These are phyloP conservation scores for Phalacrocorax brasilianus DNA, from an alignment of 2,113 vertebrate genomes.

Conservation along the genomic window DNA sequence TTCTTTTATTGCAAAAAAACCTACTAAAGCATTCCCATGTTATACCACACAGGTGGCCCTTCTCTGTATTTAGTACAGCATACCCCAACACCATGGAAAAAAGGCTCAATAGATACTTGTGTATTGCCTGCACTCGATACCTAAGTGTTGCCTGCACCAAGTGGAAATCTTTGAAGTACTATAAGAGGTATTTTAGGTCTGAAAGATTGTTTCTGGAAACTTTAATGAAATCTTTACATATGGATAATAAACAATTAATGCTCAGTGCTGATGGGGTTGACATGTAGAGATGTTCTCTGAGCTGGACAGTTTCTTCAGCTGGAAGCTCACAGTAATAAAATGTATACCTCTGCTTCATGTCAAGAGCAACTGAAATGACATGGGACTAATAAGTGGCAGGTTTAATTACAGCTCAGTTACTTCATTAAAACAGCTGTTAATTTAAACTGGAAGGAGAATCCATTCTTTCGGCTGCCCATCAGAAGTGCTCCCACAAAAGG, in stretches of 20 bases:
- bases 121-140: no score
- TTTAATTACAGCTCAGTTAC: background rate
- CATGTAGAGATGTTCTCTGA: background rate
- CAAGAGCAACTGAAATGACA: background rate
- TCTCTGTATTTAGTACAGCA: background rate
- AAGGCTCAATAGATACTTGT: background rate
- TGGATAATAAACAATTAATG: background rate
- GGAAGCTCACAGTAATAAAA: background rate
- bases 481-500: background rate
- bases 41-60: background rate
- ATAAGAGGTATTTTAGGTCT: background rate
- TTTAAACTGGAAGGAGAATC: background rate
- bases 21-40: background rate
- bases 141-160: background rate
- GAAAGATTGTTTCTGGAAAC: background rate
- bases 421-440: slow-evolving; percentile 11
- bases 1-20: background rate
- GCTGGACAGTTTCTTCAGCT: background rate
- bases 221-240: background rate
- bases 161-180: background rate
- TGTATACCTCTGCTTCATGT: background rate
- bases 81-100: background rate
- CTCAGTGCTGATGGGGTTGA: background rate
- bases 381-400: background rate
- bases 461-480: background rate